These are phyloP conservation scores for Stenchaetothrips biformis DNA, from an alignment of 2,888 invertebrate species.

Conservation along the genomic window DNA sequence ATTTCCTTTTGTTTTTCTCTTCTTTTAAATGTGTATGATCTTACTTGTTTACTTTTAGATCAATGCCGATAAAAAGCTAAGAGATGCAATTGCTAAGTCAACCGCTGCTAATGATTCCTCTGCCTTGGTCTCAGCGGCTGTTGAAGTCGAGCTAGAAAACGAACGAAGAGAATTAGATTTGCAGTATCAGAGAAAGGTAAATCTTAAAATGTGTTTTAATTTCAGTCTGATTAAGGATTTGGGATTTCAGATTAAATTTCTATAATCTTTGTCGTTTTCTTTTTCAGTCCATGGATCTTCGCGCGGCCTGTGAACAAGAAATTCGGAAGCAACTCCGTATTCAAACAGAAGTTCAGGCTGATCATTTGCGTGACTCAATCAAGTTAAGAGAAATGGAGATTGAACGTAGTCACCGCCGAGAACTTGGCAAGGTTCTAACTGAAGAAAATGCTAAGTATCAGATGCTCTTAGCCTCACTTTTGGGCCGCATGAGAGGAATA, in stretches of 20 bases:
- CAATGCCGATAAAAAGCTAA: constrained; percentile 57
- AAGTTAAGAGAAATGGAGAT: constrained; percentile 54
- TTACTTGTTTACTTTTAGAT: constrained; percentile 45
- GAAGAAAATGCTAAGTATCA: constrained; percentile 64
- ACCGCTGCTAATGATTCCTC: constrained; percentile 54
- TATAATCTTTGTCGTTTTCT: constrained; percentile 21
- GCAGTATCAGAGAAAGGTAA: constrained; percentile 67
- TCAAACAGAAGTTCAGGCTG: constrained; percentile 80
- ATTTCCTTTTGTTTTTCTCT: neutral
- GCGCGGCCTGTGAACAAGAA: constrained; percentile 64
- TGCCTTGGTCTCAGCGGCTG: constrained; percentile 46
- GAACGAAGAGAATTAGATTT: constrained; percentile 62
- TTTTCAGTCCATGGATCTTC: constrained; percentile 57
- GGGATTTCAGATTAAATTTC: neutral
- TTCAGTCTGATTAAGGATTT: neutral
- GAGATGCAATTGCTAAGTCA: constrained; percentile 59
- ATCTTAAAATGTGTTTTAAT: constrained; percentile 26
- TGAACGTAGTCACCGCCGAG: neutral
- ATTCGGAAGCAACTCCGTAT: constrained; percentile 73
- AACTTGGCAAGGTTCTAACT: constrained; percentile 57
- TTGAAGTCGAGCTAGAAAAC: constrained; percentile 65
- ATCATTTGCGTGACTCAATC: constrained; percentile 59
- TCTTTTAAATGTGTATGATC: constrained; percentile 26
- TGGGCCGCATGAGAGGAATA: constrained; percentile 70
- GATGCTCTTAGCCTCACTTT: constrained; percentile 64